Conservation (phyloP, 2,797 vertebrate genomes). For the Hafferia zeledoni region DNA sequence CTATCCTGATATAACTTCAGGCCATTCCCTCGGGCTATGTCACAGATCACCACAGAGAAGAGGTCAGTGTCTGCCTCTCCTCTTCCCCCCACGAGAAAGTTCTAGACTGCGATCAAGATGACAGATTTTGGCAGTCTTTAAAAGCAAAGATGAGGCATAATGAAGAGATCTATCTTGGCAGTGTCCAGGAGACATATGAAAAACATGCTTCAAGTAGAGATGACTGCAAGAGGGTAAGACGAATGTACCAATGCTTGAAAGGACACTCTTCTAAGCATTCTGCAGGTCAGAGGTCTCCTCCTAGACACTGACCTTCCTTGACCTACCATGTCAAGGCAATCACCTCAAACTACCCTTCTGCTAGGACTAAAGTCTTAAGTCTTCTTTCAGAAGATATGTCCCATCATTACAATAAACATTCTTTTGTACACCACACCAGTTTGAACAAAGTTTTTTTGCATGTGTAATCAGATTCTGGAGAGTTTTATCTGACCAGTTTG, state of each 20-base stretch:
- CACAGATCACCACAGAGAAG: not conserved
- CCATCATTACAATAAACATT: not conserved
- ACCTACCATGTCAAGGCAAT: not conserved
- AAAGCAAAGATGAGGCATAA: not conserved
- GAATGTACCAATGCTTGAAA: not conserved
- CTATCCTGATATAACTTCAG: not conserved
- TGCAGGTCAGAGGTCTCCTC: not conserved
- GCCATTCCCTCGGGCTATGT: not conserved
- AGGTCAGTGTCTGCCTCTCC: not conserved
- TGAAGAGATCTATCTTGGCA: not conserved
- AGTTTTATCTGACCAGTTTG: not conserved
- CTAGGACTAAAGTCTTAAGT: not conserved
- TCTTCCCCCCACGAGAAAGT: not conserved
- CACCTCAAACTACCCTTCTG: not conserved
- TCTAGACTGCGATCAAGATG: not conserved
- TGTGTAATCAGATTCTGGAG: not conserved
- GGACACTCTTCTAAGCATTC: not conserved
- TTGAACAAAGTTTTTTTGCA: not conserved
- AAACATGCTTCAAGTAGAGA: not conserved
- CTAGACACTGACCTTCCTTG: not conserved
- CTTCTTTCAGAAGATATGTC: not conserved
- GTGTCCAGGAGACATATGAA: not conserved
- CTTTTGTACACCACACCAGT: not conserved
- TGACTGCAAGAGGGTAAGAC: not conserved
- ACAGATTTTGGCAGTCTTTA: not conserved